Base-by-base conservation (phyloP, 2,113 vertebrate species). In the Limanda limanda region DNA sequence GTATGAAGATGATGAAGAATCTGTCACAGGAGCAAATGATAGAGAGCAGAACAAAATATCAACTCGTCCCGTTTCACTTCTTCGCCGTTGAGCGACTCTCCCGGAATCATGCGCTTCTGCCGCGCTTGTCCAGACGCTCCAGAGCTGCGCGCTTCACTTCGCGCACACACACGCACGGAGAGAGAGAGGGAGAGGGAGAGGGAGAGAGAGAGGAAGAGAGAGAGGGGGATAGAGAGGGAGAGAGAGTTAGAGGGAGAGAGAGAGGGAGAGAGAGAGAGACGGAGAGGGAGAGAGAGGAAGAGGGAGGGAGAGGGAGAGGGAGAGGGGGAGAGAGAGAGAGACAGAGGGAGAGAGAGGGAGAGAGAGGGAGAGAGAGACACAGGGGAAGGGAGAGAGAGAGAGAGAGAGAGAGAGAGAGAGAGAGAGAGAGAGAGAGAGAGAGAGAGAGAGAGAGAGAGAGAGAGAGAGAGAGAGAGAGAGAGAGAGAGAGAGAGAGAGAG, bases 291-390 rank as follows among this genome's bases (percentile, higher is more conserved):
- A n/a, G n/a, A n/a, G n/a, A n/a, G n/a, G n/a, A n/a, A n/a, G n/a
- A n/a, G n/a, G n/a, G n/a, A n/a, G n/a, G n/a, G n/a, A n/a, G n/a
- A 20, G 48, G n/a, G 48, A 52, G 27, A 68, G 37, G 1, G 23
- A 25, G 23, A 13, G 45, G 25, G 65, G 21, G 73, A 72, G 73
- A 65, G 35, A 37, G 37, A 37, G 58, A 18, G 20, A 52, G 25
- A 61, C 6, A 51, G 15, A 51, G 25, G 4, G 25, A 3, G 25
- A 27, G 25, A 27, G 25, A 27, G 2, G 4, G 25, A 3, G 25
- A 27, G 25, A 27, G 25, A 27, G 25, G 4, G 25, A 27, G 25
- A 27, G 25, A 27, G 25, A 27, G 25, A 27, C 3, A 27, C 0
- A 27, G 25, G 4, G 25, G 4, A 1, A 27, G 25, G 3, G 25